Evolutionary conservation across 2,888 invertebrate genomes (phyloP).

Genomic region (Magallana nippona): DNA sequence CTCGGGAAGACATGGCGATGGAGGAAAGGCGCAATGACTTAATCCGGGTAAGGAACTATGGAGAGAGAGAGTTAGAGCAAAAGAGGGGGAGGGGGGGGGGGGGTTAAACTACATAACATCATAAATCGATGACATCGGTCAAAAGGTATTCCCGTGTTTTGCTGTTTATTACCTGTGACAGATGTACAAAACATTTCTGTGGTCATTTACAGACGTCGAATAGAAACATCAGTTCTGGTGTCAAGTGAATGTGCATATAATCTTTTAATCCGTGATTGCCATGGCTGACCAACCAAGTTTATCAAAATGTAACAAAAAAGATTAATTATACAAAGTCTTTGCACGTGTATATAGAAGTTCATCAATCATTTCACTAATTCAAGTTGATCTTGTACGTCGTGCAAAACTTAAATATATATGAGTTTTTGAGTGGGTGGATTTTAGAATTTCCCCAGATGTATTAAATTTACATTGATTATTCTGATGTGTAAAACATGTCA

Average conservation of each 20-base stretch:
- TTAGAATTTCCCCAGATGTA: not conserved
- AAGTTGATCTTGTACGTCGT: not conserved
- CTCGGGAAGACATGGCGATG: conserved; percentile 1
- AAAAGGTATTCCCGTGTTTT: not conserved
- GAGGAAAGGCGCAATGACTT: conserved; percentile 7
- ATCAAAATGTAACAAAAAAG: too few species aligned
- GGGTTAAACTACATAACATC: not conserved
- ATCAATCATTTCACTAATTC: not conserved
- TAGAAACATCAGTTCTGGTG: not conserved
- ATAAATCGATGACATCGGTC: not conserved
- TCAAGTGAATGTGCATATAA: conserved; percentile 18
- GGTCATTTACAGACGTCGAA: too few species aligned
- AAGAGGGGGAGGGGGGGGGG: not conserved
- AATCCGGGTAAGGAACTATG: not conserved
- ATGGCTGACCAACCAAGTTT: not conserved
- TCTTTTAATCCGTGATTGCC: conserved; percentile 28
- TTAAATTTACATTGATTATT: not conserved
- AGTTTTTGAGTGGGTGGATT: not conserved
- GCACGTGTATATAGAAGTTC: too few species aligned
- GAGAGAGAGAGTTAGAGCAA: not conserved
- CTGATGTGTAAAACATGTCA: not conserved
- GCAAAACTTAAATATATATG: not conserved
- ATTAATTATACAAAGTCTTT: too few species aligned
- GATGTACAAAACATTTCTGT: too few species aligned
- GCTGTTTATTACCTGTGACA: too few species aligned